Evolutionary conservation across 2,888 invertebrate genomes (phyloP), one percentile per base, ranked within the genome.

Genomic region (Osmoderma eremita): DNA sequence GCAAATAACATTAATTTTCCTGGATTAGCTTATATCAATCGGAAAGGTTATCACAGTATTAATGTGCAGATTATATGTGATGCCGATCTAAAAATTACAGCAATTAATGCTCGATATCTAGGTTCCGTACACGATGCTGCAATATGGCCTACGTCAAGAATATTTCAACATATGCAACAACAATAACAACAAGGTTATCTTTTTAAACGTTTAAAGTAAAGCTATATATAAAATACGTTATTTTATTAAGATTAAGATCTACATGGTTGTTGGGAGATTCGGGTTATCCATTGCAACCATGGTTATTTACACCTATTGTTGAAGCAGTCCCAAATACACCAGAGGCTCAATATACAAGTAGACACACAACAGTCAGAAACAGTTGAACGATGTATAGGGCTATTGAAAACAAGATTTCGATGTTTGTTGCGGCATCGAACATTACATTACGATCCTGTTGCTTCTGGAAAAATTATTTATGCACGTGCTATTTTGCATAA

Each of bases 81-180:
- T 49, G 49, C 49, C 2, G 20, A 48, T 18, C 8, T 48, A 8
- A 48, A 48, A 1, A 20, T 48, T 20, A 48, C 3, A 8, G 48
- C 48, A 18, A n/a, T 45, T 13, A 45, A 15, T 45, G 45, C n/a
- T 45, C 45, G 45, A 45, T 45, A 45, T 45, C 45, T 8, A 13
- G 15, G 17, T 45, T 45, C 45, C 6, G 45, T 45, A 13, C 45
- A 15, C 17, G 17, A 45, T 17, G 45, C 45, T 45, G 22, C 22
- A 49, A 49, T 49, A 22, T 49, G 49, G 49, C 22, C 49, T 2
- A 49, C 22, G 5, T 22, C 22, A 10, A 12, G 2, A n/a, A 49
- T 22, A 49, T 49, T 49, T 22, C 10, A 49, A 12, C 22, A 49
- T n/a, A 1, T 20, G 10, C 20, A 49, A 8, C 20, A 22, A 20